phyloP scores from a whole-genome alignment of 1,140 invertebrate species.

The Steinernema feltiae region DNA sequence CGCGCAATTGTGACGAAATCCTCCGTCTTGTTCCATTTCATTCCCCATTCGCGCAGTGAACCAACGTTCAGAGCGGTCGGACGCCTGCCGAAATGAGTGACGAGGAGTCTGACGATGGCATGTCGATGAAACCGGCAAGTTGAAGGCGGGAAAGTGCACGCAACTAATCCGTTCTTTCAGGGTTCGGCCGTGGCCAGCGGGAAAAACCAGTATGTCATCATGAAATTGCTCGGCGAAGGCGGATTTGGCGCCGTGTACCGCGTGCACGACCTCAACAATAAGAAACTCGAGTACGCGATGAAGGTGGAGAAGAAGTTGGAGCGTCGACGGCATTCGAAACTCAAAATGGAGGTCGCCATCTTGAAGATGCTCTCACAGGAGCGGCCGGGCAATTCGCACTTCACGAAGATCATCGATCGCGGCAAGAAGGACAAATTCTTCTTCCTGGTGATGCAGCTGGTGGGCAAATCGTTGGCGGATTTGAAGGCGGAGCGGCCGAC shows the following conservation, averaged over 20 bases:
- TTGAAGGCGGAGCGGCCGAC: conserved; percentile 27
- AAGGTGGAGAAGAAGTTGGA: conserved; percentile 30
- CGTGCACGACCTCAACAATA: conserved; percentile 16
- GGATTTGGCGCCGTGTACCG: conserved; percentile 33
- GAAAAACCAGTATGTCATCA: conserved; percentile 26
- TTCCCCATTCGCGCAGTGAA: too few species aligned
- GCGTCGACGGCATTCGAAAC: conserved; percentile 26
- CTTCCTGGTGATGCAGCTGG: conserved; percentile 41
- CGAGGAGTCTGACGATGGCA: background rate
- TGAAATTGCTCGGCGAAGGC: conserved; percentile 39
- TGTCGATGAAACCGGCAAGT: background rate
- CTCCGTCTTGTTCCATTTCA: too few species aligned
- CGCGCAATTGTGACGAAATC: too few species aligned
- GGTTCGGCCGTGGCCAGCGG: background rate
- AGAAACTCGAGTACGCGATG: conserved; percentile 23
- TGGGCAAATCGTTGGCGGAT: conserved; percentile 40
- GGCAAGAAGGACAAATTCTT: conserved; percentile 33
- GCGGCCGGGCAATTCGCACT: conserved; percentile 17
- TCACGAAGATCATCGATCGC: conserved; percentile 34
- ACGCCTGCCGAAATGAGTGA: background rate
- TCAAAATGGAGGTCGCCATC: conserved; percentile 45
- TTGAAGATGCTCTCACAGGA: conserved; percentile 36
- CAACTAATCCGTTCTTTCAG: background rate
- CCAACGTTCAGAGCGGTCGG: too few species aligned
- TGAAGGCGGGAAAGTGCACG: too few species aligned